These are phyloP conservation scores for Cantharis rustica DNA, from an alignment of 2,888 invertebrate species.

Conservation along the genomic window DNA sequence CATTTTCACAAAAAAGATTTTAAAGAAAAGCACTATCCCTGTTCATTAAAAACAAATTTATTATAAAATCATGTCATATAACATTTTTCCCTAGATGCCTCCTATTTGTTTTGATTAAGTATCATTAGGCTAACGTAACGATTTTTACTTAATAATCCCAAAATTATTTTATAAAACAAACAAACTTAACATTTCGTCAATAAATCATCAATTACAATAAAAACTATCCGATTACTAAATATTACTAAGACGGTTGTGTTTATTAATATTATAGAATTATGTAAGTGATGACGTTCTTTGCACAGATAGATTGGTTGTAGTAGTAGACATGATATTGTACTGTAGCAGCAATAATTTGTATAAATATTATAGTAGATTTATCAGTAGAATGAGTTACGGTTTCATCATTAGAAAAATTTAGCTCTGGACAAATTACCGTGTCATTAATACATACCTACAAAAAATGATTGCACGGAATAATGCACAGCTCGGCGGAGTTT, in stretches of 20 bases:
- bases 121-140: neutral
- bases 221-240: neutral
- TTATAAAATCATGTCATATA: neutral
- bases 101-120: neutral
- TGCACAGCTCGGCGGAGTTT: constrained; percentile 25
- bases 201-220: neutral
- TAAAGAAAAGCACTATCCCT: no score
- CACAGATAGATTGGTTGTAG: no score
- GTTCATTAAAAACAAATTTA: neutral
- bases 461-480: constrained; percentile 9
- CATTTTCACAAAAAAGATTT: neutral
- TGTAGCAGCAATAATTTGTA: neutral
- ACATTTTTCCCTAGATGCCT: neutral
- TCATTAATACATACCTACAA: constrained; percentile 13
- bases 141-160: neutral
- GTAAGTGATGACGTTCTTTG: neutral
- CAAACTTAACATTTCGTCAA: neutral
- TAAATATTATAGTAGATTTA: neutral
- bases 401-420: neutral
- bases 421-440: neutral
- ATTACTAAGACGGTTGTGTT: neutral
- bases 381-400: neutral
- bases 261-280: neutral
- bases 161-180: neutral
- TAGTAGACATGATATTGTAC: neutral